Base-by-base conservation (phyloP, 2,113 vertebrate genomes). In the Calidris pugnax region DNA sequence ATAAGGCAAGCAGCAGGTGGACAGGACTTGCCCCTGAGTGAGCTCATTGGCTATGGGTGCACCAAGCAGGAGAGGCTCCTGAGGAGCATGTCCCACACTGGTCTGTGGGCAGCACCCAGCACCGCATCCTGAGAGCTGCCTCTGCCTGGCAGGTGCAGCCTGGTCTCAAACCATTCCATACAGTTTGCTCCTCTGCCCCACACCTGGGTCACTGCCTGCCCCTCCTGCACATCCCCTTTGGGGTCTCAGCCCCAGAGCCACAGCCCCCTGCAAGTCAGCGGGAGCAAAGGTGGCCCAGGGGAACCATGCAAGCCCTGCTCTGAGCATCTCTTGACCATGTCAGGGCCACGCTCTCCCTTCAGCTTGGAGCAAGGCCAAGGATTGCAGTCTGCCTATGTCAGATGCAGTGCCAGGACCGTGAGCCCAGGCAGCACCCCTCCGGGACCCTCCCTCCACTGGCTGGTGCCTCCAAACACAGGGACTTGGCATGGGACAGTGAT, bases 41-140 rank as follows among this genome's bases (percentile, higher is more conserved):
- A 85, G 67, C 43, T 88, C 53, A 67, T 64, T 85, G 53, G 83
- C 91, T 68, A 48, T 6, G 37, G 75, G 35, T 15, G 8, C 39
- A 56, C 23, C 26, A 56, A 4, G 7, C 33, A 56, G 62, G 28
- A 79, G 32, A 76, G 47, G 60, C 26, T 92, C 43, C 75, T 10
- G n/a, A 79, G 71, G 17, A 21, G 27, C 0, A 2, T 18, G 50
- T 67, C 26, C 39, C 63, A 62, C 0, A 3, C 33, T 0, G 0
- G 24, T 69, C 72, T 53, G 71, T 14, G 50, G 33, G 45, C 48
- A 88, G 83, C 86, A 83, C 33, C 14, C 71, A 60, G 79, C 43
- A 73, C 48, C 62, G 3, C 5, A 15, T 93, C 62, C 75, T 16
- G 35, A 91, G 59, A 89, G 35, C 79, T 71, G 69, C 53, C 69